Evolutionary conservation across 2,888 invertebrate genomes (phyloP), one percentile per base, ranked within the genome.

Genomic region (Caradrina kadenii): DNA sequence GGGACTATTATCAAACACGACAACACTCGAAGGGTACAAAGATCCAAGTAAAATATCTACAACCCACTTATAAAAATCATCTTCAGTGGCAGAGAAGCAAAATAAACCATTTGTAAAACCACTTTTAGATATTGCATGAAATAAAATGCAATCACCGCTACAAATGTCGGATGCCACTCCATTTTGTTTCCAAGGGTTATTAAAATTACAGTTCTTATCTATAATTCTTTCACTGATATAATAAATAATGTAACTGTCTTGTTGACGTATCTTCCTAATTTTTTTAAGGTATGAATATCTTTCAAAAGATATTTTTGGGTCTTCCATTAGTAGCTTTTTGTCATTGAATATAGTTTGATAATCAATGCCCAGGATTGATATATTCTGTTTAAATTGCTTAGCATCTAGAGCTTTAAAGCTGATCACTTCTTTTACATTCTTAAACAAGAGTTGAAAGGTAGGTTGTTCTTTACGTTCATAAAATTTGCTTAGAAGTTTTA

Each of bases 31-130:
- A 11, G 78, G 76, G 63, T 76, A 69, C 21, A 93, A 72, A 8
- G 50, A 42, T 26, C 81, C 74, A 13, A 91, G 48, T 19, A 93
- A 75, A 35, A 90, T 81, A 65, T 90, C 86, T 66, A 76, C 75
- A n/a, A 93, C 56, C 93, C 92, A 93, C 69, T 89, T 92, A n/a
- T 70, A 82, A 49, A 89, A 91, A 56, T 85, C 79, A 31, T 85
- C 77, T 78, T 77, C 78, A 21, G 80, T 79, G 11, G 84, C 73
- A 61, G 85, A 70, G 64, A 83, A 87, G 60, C 82, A 82, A 69
- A 88, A 91, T 69, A 93, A 76, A 49, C 88, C 88, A 79, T 82
- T 81, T 48, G 82, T 68, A 7, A 87, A 84, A 49, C 88, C 88
- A 13, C 63, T 45, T 49, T 70, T 85, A 39, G 90, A 86, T 50